phyloP scores from a whole-genome alignment of 2,888 invertebrate species.

The Diloba caeruleocephala region DNA sequence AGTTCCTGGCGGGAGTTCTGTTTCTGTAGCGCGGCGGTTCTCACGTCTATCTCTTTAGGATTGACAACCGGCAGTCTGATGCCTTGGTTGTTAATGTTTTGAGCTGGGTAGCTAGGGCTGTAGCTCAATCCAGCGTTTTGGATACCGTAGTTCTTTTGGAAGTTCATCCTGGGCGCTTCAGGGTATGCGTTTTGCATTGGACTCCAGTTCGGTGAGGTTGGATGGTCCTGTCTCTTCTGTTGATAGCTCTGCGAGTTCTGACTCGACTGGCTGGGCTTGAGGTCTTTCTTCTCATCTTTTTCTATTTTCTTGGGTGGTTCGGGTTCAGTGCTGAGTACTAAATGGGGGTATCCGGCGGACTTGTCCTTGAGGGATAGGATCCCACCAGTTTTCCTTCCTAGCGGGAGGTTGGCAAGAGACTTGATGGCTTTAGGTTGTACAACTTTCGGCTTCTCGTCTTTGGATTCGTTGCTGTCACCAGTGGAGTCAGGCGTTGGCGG shows the following conservation, averaged over 20 bases:
- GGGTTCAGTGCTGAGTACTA: slow-evolving; percentile 78
- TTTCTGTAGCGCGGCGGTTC: slow-evolving; percentile 84
- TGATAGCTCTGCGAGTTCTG: slow-evolving; percentile 66
- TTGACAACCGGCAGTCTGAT: slow-evolving; percentile 84
- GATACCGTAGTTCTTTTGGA: slow-evolving; percentile 78
- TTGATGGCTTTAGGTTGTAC: slow-evolving; percentile 81
- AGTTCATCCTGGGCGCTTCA: slow-evolving; percentile 68
- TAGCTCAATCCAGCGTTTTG: slow-evolving; percentile 72
- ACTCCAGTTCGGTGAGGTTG: slow-evolving; percentile 62
- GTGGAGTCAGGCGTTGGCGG: slow-evolving; percentile 80
- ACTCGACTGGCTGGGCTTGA: slow-evolving; percentile 65
- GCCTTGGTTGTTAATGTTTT: slow-evolving; percentile 64
- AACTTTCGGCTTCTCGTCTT: slow-evolving; percentile 78
- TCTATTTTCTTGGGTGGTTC: slow-evolving; percentile 73
- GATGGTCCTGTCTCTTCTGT: slow-evolving; percentile 65
- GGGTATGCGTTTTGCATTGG: slow-evolving; percentile 55
- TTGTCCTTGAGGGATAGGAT: slow-evolving; percentile 87
- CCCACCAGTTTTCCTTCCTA: slow-evolving; percentile 85
- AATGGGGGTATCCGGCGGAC: slow-evolving; percentile 85
- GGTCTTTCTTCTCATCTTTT: slow-evolving; percentile 77
- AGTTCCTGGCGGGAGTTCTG: slow-evolving; percentile 80
- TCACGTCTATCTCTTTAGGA: slow-evolving; percentile 86
- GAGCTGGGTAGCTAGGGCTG: slow-evolving; percentile 68
- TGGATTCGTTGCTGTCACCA: slow-evolving; percentile 64
- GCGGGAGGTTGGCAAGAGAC: slow-evolving; percentile 78